Evolutionary conservation across 2,797 vertebrate species (phyloP), one percentile per base, ranked within the genome.

Genomic region (Pseudochirops cupreus): DNA sequence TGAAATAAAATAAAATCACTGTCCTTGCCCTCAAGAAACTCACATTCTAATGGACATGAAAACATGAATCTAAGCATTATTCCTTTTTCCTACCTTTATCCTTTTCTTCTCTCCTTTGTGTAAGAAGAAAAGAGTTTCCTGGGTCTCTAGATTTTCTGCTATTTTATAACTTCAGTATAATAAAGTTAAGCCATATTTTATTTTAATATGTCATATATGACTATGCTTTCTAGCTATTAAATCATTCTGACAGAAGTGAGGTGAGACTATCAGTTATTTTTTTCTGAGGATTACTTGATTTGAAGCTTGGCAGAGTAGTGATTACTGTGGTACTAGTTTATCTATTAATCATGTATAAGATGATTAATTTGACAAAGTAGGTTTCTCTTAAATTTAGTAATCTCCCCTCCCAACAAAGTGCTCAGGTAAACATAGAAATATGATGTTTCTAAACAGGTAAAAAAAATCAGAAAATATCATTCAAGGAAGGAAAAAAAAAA

Each of bases 331-430:
- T 67, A 90, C 3, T 94, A 74, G 90, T 93, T 90, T 58, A 56
- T 74, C 94, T 92, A n/a, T 62, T 92, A 56, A 91, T n/a, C 56
- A 87, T 91, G 18, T 6, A 46, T 93, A 62, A 95, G 6, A 67
- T 94, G 11, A 95, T 58, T 46, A 55, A 24, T 58, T 57, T 91
- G 50, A 91, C 54, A 91, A 53, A 91, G 50, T 31, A 92, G 29
- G 39, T 26, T 54, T 90, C 5, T 54, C 56, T 74, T 94, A 74
- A 91, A 28, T 91, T 92, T 95, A 91, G 67, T 93, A 91, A 92
- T 28, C 12, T 90, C 53, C 24, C 50, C 12, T 91, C 57, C 91
- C 46, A 94, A 62, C 6, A 55, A 91, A 50, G 9, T 53, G 58
- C 55, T 95, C 54, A 74, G 24, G 53, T 58, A 92, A 82, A 57